phyloP scores from a whole-genome alignment of 2,113 vertebrate species.

The Pardalotus punctatus region DNA sequence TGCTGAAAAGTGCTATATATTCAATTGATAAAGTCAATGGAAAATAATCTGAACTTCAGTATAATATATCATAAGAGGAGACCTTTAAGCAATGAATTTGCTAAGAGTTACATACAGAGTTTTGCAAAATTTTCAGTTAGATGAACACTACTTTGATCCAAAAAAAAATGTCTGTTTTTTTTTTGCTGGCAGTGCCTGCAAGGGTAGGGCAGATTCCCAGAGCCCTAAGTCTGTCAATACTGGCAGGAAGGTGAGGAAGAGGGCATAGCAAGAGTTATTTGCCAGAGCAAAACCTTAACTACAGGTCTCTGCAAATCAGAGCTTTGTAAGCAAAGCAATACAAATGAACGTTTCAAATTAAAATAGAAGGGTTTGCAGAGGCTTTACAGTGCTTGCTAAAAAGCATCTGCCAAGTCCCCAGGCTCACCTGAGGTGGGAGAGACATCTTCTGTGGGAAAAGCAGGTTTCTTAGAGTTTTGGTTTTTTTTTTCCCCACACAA shows the following conservation, averaged over 20 bases:
- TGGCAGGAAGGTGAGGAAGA: neutral
- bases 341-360: neutral
- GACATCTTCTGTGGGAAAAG: neutral
- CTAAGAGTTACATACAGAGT: neutral
- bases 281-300: neutral
- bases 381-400: neutral
- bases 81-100: neutral
- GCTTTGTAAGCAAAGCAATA: neutral
- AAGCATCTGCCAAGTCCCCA: neutral
- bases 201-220: neutral
- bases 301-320: neutral
- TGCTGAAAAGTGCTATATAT: neutral
- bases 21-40: neutral
- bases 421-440: neutral
- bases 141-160: neutral
- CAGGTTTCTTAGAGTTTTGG: neutral
- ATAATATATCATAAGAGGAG: neutral
- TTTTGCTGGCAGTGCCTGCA: neutral
- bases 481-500: neutral
- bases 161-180: neutral
- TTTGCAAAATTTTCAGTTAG: neutral
- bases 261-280: neutral
- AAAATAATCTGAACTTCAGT: neutral
- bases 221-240: neutral
- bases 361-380: neutral